A percentile compares a stretch with the other conserved stretches of the same genome.
phyloP scores from a whole-genome alignment of 2,888 invertebrate genomes.

The Rotaria socialis region DNA sequence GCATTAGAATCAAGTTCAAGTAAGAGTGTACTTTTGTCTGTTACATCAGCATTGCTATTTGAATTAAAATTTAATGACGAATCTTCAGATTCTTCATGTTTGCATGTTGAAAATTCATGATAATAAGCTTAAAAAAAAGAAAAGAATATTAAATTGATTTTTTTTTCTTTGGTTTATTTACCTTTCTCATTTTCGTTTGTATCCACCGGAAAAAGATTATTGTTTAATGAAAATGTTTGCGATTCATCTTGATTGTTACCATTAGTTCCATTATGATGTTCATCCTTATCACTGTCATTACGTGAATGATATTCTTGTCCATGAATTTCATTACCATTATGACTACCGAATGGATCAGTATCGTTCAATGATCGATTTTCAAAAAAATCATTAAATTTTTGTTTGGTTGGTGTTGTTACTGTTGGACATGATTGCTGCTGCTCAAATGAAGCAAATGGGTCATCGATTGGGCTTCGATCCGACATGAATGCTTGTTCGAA shows the following conservation, averaged over 20 bases:
- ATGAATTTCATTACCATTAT: not conserved
- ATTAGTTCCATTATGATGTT: constrained; percentile 8
- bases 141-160: not conserved
- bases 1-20: not conserved
- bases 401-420: constrained; percentile 17
- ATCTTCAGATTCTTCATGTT: not conserved
- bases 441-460: not conserved
- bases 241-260: not conserved
- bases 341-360: constrained; percentile 12
- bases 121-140: not conserved
- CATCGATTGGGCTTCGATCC: not conserved
- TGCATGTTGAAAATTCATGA: constrained; percentile 10
- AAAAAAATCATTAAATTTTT: not conserved
- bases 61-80: not conserved
- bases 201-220: constrained; percentile 26
- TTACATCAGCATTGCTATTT: not conserved
- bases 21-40: not conserved
- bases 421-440: not conserved
- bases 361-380: not conserved
- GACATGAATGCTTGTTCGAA: not conserved
- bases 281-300: not conserved
- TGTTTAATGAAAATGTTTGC: not conserved
- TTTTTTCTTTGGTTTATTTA: not conserved
- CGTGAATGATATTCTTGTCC: not conserved
- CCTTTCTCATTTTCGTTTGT: not conserved